Evolutionary conservation across 2,113 vertebrate species (phyloP).

Genomic region (Anthoscopus minutus): DNA sequence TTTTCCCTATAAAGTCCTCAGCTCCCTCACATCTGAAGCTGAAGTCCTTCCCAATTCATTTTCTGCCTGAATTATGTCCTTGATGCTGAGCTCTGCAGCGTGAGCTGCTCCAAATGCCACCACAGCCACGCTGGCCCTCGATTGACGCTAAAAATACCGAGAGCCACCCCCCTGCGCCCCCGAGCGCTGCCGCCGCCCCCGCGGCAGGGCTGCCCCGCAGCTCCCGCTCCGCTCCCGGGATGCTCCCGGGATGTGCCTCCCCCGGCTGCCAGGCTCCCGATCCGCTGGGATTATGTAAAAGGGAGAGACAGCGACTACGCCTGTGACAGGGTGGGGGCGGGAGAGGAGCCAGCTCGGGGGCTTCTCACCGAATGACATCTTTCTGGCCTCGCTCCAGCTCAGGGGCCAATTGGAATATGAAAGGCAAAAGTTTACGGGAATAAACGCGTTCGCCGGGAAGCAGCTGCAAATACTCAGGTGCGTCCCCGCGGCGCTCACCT

Average conservation of each 20-base stretch:
- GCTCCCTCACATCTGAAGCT: neutral
- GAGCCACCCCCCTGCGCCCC: neutral
- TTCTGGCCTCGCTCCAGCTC: slow-evolving; percentile 50
- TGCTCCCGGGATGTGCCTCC: slow-evolving; percentile 11
- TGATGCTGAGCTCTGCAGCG: neutral
- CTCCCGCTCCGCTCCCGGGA: neutral
- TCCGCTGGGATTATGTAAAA: slow-evolving; percentile 57
- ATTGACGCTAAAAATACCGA: neutral
- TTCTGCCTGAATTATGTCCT: neutral
- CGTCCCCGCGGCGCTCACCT: neutral
- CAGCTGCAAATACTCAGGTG: neutral
- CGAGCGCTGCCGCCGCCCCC: neutral
- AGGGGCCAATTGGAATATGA: neutral
- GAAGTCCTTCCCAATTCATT: neutral
- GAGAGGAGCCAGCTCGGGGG: slow-evolving; percentile 6
- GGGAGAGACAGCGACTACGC: neutral
- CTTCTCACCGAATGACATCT: neutral
- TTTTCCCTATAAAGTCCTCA: neutral
- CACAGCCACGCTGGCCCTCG: neutral
- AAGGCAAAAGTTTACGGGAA: neutral
- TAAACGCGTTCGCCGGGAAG: accelerated
- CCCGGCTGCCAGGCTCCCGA: slow-evolving; percentile 53
- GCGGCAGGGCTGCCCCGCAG: neutral
- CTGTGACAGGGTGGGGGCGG: slow-evolving; percentile 19
- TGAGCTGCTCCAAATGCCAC: neutral